Percentiles rank a stretch among this genome's conserved stretches.
phyloP scores from a whole-genome alignment of 1,140 invertebrate genomes.

The Tetramorium alpestre region DNA sequence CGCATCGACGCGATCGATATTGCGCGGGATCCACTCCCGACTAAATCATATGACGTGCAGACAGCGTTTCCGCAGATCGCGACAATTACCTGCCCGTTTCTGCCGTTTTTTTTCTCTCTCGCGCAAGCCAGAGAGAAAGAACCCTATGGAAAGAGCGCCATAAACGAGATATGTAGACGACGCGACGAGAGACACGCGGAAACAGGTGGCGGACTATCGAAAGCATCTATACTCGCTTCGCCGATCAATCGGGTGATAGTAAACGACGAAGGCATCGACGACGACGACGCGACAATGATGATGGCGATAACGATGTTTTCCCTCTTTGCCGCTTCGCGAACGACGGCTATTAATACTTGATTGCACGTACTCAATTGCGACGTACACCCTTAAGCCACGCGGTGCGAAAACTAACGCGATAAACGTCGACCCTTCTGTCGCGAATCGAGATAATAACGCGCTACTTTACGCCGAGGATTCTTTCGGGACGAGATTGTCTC shows the following conservation, averaged over 20 bases:
- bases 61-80: slow-evolving; percentile 24
- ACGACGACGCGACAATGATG: slow-evolving; percentile 25
- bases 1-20: slow-evolving; percentile 30
- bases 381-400: slow-evolving; percentile 53
- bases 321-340: slow-evolving; percentile 29
- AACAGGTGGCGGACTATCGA: slow-evolving; percentile 27
- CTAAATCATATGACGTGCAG: neutral
- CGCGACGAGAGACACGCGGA: neutral
- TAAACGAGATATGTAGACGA: neutral
- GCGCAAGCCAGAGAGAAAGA: neutral
- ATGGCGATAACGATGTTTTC: slow-evolving; percentile 33
- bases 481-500: slow-evolving; percentile 9
- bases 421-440: neutral
- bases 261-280: slow-evolving; percentile 30
- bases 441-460: slow-evolving; percentile 42
- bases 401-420: slow-evolving; percentile 60
- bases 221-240: neutral
- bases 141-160: neutral
- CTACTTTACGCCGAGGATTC: slow-evolving; percentile 1
- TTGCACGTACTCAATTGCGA: slow-evolving; percentile 67
- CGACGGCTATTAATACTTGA: slow-evolving; percentile 73
- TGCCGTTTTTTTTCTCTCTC: too few species aligned
- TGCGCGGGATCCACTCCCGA: slow-evolving; percentile 4
- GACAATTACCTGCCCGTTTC: neutral
- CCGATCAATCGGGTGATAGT: neutral